Percentiles rank a stretch among this genome's conserved stretches.
Evolutionary conservation across 2,113 vertebrate species (phyloP).

Genomic region (Danio rerio): DNA sequence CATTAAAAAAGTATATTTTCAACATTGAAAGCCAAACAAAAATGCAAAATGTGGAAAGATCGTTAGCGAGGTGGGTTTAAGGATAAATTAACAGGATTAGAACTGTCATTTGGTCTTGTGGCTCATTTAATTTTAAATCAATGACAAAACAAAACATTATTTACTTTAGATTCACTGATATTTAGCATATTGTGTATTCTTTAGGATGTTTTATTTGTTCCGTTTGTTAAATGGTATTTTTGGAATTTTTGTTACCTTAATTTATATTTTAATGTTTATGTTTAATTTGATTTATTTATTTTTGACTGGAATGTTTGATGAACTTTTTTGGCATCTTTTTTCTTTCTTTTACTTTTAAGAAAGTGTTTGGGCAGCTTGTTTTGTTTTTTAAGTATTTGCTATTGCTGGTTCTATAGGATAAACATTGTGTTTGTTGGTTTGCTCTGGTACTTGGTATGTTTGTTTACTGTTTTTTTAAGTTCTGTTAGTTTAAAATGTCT

Average conservation of each 20-base stretch:
- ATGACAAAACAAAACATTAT: background rate
- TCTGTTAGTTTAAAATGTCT: too few species aligned
- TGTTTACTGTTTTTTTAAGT: background rate
- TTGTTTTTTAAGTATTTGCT: too few species aligned
- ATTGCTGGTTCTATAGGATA: too few species aligned
- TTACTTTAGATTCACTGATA: background rate
- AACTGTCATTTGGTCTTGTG: background rate
- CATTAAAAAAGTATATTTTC: background rate
- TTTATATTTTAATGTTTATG: too few species aligned
- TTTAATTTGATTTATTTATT: background rate
- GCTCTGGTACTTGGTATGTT: background rate
- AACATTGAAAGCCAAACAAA: too few species aligned
- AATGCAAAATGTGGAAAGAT: background rate
- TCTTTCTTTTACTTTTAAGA: too few species aligned
- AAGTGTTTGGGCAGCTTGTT: too few species aligned
- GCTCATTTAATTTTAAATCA: background rate
- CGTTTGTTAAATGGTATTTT: background rate
- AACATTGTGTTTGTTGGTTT: background rate
- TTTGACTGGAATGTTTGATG: background rate
- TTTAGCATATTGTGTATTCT: too few species aligned
- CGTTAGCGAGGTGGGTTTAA: constrained; percentile 5
- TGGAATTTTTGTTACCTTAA: background rate
- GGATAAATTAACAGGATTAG: background rate
- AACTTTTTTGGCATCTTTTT: background rate
- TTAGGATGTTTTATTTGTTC: background rate